These are phyloP conservation scores for Theocolax elegans DNA, from an alignment of 1,140 invertebrate genomes.

Conservation along the genomic window DNA sequence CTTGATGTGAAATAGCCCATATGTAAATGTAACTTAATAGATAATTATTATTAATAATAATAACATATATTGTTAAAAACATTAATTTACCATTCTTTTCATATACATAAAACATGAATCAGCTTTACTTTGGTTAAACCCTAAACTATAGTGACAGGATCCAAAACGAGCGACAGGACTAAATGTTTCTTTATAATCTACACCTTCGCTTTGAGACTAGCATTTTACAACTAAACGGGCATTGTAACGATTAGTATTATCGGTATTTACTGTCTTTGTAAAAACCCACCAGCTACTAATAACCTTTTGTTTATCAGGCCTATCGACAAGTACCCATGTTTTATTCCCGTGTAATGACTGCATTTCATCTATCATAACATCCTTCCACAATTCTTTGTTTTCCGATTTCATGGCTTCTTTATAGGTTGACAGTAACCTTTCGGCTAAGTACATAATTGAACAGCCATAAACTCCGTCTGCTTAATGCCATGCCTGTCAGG, in stretches of 20 bases:
- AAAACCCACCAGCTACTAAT: conserved; percentile 44
- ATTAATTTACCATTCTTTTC: too few species aligned
- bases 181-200: conserved; percentile 22
- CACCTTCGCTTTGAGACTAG: not conserved
- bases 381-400: conserved; percentile 38
- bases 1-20: too few species aligned
- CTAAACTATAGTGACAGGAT: not conserved
- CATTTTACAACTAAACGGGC: conserved; percentile 25
- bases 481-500: not conserved
- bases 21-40: too few species aligned
- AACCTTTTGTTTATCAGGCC: conserved; percentile 28
- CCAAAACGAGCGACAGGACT: conserved; percentile 28
- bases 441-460: not conserved
- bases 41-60: too few species aligned
- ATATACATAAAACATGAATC: not conserved
- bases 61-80: too few species aligned
- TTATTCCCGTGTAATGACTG: conserved; percentile 40
- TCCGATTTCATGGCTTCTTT: conserved; percentile 22
- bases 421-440: conserved; percentile 16
- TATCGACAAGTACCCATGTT: too few species aligned
- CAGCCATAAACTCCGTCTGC: conserved; percentile 10
- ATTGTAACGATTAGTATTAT: conserved; percentile 17
- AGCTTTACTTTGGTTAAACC: not conserved
- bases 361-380: conserved; percentile 44
- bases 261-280: conserved; percentile 35